phyloP scores from a whole-genome alignment of 2,888 invertebrate genomes.

The Hirtodrosophila histrioides region DNA sequence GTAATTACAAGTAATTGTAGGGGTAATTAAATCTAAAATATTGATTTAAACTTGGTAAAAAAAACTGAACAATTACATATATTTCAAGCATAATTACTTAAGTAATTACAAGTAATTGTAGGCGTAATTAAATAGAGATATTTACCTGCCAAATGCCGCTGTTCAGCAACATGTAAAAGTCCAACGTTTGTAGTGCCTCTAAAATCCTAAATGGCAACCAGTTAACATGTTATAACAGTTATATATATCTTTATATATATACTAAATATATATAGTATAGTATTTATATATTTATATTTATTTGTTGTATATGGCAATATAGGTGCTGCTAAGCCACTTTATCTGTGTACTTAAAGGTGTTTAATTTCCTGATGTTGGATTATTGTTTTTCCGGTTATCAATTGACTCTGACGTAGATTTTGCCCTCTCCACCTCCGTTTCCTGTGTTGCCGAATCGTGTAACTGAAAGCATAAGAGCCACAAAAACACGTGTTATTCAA shows the following conservation, averaged over 20 bases:
- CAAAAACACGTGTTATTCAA: conserved; percentile 21
- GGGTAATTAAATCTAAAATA: background rate
- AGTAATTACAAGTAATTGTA: conserved; percentile 1
- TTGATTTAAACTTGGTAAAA: no score
- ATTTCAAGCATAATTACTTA: background rate
- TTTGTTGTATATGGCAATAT: conserved; percentile 39
- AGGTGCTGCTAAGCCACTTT: conserved; percentile 34
- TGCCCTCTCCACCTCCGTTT: conserved; percentile 47
- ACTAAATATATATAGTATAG: conserved; percentile 2
- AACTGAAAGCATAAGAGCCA: conserved; percentile 66
- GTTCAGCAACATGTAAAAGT: conserved; percentile 34
- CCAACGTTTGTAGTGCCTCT: conserved; percentile 4
- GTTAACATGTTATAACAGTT: conserved; percentile 29
- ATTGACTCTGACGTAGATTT: conserved; percentile 31
- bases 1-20: conserved; percentile 1
- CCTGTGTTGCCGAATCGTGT: conserved; percentile 45
- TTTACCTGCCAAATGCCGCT: conserved; percentile 43
- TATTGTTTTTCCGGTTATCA: conserved; percentile 18
- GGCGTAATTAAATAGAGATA: background rate
- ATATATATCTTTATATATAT: conserved; percentile 16
- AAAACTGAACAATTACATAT: no score
- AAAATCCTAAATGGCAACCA: conserved; percentile 14
- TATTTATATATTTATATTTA: background rate
- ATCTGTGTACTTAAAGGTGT: conserved; percentile 29
- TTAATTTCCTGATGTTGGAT: conserved; percentile 28